These are phyloP conservation scores for Anhinga rufa DNA, from an alignment of 2,113 vertebrate genomes.

Conservation along the genomic window DNA sequence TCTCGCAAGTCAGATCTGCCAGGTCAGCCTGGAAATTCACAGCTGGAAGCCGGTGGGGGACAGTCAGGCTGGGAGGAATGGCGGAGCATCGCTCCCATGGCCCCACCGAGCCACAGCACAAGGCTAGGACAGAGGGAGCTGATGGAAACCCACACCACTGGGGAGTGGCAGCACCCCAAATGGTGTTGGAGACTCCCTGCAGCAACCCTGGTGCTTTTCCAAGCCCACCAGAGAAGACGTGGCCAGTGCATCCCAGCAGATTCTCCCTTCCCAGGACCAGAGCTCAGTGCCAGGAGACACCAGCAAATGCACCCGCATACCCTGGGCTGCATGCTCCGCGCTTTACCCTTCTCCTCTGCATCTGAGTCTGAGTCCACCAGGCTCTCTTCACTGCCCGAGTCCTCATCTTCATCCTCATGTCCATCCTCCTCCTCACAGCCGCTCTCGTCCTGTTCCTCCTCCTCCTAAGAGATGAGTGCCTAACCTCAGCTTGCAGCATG, in stretches of 20 bases:
- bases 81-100: not conserved
- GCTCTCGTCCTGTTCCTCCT: slow-evolving; percentile 87
- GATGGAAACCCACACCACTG: not conserved
- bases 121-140: not conserved
- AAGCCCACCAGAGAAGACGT: rapidly evolving
- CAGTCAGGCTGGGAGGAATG: not conserved
- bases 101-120: not conserved
- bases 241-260: rapidly evolving
- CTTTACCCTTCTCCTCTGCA: slow-evolving; percentile 89
- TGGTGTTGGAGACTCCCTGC: not conserved
- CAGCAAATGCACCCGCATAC: not conserved
- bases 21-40: slow-evolving; percentile 90
- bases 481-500: not conserved
- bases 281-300: not conserved
- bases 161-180: not conserved
- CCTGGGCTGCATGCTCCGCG: not conserved
- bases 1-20: slow-evolving; percentile 94
- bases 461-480: slow-evolving; percentile 72
- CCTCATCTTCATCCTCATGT: slow-evolving; percentile 86
- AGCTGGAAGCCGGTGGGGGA: slow-evolving; percentile 54
- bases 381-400: slow-evolving; percentile 93
- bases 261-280: not conserved
- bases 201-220: not conserved
- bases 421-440: slow-evolving; percentile 92
- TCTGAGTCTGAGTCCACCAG: slow-evolving; percentile 92